Evolutionary conservation across 2,113 vertebrate species (phyloP).

Genomic region (Misgurnus anguillicaudatus): DNA sequence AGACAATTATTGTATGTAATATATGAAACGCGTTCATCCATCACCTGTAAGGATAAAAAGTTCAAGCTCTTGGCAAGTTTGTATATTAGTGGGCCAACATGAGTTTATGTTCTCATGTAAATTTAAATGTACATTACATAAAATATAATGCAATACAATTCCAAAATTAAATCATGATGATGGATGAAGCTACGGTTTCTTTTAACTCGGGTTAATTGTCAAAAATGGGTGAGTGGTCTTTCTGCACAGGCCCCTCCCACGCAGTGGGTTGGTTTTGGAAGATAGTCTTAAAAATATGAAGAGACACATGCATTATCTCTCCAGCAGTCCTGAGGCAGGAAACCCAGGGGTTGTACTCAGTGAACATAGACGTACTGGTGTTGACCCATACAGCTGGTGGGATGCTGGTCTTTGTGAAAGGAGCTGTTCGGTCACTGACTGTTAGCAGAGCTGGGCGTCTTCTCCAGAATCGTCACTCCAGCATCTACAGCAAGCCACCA

Average conservation of each 20-base stretch:
- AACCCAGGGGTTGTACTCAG: conserved; percentile 33
- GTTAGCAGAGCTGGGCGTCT: conserved; percentile 38
- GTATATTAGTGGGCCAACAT: neutral
- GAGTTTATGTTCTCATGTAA: neutral
- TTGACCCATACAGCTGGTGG: conserved; percentile 8
- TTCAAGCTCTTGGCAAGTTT: neutral
- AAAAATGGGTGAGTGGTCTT: neutral
- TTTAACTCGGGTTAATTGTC: neutral
- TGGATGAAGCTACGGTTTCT: neutral
- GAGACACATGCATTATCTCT: conserved; percentile 18
- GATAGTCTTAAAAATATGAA: conserved; percentile 34
- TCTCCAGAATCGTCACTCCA: conserved; percentile 49
- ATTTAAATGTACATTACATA: neutral
- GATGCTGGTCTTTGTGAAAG: conserved; percentile 50
- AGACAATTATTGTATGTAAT: neutral
- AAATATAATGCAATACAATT: neutral
- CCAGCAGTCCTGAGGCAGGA: conserved; percentile 42
- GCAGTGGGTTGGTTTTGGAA: conserved; percentile 43
- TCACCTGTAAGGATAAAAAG: neutral
- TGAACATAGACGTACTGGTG: conserved; percentile 1
- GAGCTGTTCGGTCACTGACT: conserved; percentile 15
- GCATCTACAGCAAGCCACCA: conserved; percentile 67
- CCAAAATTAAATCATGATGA: neutral
- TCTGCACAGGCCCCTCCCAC: conserved; percentile 37
- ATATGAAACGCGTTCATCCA: neutral